Conservation (phyloP, 2,888 invertebrate genomes). For the Mermis nigrescens region DNA sequence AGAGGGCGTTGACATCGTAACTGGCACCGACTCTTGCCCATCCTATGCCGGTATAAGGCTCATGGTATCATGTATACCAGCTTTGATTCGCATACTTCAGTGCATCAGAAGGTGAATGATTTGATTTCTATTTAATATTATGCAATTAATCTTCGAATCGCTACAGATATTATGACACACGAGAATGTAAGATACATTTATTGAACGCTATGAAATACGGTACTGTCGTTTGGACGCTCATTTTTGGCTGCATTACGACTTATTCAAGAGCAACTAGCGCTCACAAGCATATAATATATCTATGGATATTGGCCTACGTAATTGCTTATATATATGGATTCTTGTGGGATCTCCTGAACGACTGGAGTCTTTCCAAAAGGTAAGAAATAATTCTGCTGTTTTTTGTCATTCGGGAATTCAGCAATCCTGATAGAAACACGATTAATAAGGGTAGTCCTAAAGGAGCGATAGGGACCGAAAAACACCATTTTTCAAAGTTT, state of each 20-base stretch:
- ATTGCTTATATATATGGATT: slow-evolving; percentile 82
- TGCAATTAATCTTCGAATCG: too few relatives aligned
- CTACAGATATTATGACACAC: slow-evolving; percentile 65
- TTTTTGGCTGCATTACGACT: slow-evolving; percentile 41
- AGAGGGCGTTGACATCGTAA: slow-evolving; percentile 22
- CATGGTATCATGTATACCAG: slow-evolving; percentile 72
- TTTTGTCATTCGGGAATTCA: too few relatives aligned
- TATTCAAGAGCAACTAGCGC: background rate
- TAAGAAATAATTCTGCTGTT: too few relatives aligned
- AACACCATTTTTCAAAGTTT: too few relatives aligned
- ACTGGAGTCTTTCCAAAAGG: slow-evolving; percentile 83
- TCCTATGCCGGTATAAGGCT: slow-evolving; percentile 57
- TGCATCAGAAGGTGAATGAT: slow-evolving; percentile 76
- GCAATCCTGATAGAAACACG: too few relatives aligned
- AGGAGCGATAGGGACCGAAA: too few relatives aligned
- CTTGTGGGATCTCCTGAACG: slow-evolving; percentile 95
- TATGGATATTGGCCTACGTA: slow-evolving; percentile 59
- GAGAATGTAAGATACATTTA: slow-evolving; percentile 68
- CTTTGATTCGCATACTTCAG: slow-evolving; percentile 93
- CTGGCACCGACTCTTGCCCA: slow-evolving; percentile 42
- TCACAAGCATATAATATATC: slow-evolving; percentile 26
- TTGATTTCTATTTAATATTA: background rate
- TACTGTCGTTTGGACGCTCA: slow-evolving; percentile 79
- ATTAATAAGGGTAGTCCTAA: too few relatives aligned
- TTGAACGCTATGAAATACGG: slow-evolving; percentile 96